Evolutionary conservation across 2,113 vertebrate species (phyloP).

Genomic region (Cairina moschata): DNA sequence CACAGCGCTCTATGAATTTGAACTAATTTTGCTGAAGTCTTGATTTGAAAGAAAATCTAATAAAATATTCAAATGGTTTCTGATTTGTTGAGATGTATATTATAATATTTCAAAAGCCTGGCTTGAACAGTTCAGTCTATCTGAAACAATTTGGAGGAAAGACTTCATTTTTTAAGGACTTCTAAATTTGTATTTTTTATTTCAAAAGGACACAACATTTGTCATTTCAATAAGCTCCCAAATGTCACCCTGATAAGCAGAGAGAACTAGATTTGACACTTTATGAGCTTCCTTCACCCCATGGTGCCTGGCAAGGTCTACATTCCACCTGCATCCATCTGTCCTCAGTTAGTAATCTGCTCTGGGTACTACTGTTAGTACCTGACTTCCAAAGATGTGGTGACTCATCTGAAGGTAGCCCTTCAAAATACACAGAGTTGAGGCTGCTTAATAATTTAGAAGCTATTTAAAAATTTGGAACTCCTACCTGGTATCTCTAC

Average conservation of each 20-base stretch:
- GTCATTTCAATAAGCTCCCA: background rate
- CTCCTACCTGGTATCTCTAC: background rate
- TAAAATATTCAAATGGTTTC: background rate
- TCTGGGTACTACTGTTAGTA: background rate
- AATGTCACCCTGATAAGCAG: background rate
- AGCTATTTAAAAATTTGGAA: background rate
- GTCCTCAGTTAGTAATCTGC: slow-evolving; percentile 15
- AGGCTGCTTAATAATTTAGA: background rate
- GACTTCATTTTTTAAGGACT: background rate
- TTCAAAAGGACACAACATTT: background rate
- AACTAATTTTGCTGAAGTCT: background rate
- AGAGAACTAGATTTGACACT: background rate
- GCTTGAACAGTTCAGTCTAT: background rate
- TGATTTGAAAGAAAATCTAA: background rate
- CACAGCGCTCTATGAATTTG: background rate
- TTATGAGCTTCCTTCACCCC: background rate
- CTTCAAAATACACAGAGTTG: background rate
- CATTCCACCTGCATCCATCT: slow-evolving; percentile 50
- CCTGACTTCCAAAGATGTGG: background rate
- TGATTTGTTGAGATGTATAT: background rate
- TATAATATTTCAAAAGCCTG: background rate
- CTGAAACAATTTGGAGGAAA: background rate
- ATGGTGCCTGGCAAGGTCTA: slow-evolving; percentile 3
- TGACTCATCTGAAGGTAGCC: background rate
- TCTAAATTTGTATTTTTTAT: background rate